These are phyloP conservation scores for Melipona bicolor DNA, from an alignment of 2,888 invertebrate genomes.

Conservation along the genomic window DNA sequence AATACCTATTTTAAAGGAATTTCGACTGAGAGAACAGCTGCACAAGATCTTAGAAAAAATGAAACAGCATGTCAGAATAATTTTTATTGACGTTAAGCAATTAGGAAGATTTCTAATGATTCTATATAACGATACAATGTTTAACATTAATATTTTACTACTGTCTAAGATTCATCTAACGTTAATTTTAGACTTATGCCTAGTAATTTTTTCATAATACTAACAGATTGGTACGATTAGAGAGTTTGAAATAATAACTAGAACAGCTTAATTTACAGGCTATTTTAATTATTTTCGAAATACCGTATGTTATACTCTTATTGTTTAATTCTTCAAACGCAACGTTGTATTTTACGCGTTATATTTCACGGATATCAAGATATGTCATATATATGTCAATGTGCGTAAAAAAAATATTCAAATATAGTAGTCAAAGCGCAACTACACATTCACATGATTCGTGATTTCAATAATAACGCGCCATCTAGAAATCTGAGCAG, in stretches of 20 bases:
- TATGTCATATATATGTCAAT: neutral
- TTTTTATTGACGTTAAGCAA: neutral
- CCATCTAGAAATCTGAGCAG: slow-evolving; percentile 35
- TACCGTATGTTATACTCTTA: neutral
- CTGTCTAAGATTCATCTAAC: neutral
- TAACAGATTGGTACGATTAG: neutral
- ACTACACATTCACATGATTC: neutral
- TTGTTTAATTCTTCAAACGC: neutral
- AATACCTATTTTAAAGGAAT: neutral
- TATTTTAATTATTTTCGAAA: neutral
- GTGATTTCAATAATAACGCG: slow-evolving; percentile 18
- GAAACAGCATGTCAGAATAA: neutral
- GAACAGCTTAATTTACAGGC: neutral
- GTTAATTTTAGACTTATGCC: neutral
- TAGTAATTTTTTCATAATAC: neutral
- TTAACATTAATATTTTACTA: neutral
- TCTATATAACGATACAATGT: neutral
- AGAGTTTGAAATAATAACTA: slow-evolving; percentile 4
- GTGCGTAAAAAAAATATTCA: neutral
- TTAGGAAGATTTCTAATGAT: neutral
- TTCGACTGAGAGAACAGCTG: neutral
- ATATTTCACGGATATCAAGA: neutral
- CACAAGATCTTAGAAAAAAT: neutral
- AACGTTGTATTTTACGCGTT: neutral
- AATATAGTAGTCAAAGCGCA: neutral